Percentiles rank a stretch among this genome's conserved stretches.
Conservation (phyloP, 2,888 invertebrate genomes). For the Lasioglossum figueresi region DNA sequence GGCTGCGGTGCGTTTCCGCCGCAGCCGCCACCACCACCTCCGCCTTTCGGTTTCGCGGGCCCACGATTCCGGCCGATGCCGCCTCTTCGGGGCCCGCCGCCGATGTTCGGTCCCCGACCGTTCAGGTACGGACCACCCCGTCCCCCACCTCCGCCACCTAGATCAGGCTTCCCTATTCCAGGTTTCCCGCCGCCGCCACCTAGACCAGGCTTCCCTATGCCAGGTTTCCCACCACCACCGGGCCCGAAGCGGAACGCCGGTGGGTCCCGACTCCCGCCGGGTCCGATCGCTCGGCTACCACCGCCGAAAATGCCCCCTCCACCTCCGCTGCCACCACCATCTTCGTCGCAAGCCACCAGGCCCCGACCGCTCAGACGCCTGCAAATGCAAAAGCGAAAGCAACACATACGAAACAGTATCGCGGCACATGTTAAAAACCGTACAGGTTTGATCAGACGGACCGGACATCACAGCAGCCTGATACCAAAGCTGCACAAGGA, state of each 20-base stretch:
- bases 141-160: slow-evolving; percentile 63
- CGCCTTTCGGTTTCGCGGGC: slow-evolving; percentile 64
- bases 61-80: slow-evolving; percentile 50
- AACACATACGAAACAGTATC: slow-evolving; percentile 47
- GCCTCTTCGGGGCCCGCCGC: slow-evolving; percentile 44
- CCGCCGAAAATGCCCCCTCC: slow-evolving; percentile 61
- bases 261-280: slow-evolving; percentile 59
- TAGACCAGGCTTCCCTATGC: slow-evolving; percentile 55
- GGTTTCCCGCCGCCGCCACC: slow-evolving; percentile 67
- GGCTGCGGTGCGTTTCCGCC: slow-evolving; percentile 62
- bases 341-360: not conserved
- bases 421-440: not conserved
- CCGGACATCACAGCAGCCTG: not conserved
- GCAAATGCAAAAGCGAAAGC: slow-evolving; percentile 34
- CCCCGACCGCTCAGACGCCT: slow-evolving; percentile 10
- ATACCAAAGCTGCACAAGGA: slow-evolving; percentile 63
- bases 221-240: slow-evolving; percentile 62
- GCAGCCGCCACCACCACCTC: slow-evolving; percentile 37
- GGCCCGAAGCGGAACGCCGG: slow-evolving; percentile 58
- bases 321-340: slow-evolving; percentile 47
- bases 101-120: slow-evolving; percentile 51
- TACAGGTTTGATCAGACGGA: slow-evolving; percentile 3
- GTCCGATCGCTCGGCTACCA: slow-evolving; percentile 62
- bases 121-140: slow-evolving; percentile 64
- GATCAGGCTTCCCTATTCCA: slow-evolving; percentile 57